Evolutionary conservation across 30 jellyfish, hydroid and myxozoan genomes (phyloP).

Genomic region (Pelagia noctiluca): DNA sequence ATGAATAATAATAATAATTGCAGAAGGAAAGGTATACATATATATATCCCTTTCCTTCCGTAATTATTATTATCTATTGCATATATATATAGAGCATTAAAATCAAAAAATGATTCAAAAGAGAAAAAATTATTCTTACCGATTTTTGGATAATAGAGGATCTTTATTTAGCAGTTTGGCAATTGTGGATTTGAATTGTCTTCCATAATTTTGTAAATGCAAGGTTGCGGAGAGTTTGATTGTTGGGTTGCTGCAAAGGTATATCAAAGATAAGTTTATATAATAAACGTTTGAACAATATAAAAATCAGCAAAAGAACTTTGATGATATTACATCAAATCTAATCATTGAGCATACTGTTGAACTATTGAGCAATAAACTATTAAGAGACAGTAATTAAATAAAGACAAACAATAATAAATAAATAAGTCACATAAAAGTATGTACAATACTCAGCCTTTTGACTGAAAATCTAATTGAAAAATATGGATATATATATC

Average conservation of each 20-base stretch:
- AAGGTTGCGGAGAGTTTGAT: not conserved
- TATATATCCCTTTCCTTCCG: no score
- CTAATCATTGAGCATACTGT: not conserved
- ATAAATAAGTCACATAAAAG: not conserved
- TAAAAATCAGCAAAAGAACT: not conserved
- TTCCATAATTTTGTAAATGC: not conserved
- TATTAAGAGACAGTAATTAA: not conserved
- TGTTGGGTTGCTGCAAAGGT: conserved; percentile 1
- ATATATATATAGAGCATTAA: no score
- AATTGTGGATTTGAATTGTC: no score
- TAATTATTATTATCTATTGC: no score
- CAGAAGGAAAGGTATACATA: no score
- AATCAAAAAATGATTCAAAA: no score
- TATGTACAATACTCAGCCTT: not conserved
- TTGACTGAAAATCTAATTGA: not conserved
- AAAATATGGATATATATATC: not conserved
- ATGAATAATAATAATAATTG: no score
- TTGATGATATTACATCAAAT: not conserved
- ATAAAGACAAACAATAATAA: not conserved
- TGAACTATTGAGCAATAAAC: not conserved
- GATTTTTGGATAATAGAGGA: no score
- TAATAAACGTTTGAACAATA: not conserved
- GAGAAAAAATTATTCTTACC: no score
- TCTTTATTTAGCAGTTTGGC: no score
- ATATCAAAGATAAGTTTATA: not conserved